phyloP scores from a whole-genome alignment of 1,140 invertebrate species.

The Drosophila azteca region DNA sequence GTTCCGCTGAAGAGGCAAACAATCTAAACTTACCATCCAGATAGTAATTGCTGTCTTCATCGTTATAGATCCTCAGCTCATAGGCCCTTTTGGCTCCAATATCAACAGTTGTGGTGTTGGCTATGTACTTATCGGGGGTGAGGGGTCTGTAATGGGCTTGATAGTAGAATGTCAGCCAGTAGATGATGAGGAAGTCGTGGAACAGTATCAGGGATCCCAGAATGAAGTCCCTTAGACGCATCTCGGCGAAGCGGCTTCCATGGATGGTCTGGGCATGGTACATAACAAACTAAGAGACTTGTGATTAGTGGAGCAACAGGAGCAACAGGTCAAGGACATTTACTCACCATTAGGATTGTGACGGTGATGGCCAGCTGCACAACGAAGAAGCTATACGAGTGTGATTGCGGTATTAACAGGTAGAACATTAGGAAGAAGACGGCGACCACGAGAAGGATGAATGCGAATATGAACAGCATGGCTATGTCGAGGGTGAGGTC shows the following conservation, averaged over 20 bases:
- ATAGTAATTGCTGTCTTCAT: too few species aligned
- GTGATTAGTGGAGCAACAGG: neutral
- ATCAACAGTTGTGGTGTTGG: neutral
- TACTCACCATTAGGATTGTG: constrained; percentile 41
- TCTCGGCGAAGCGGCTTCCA: constrained; percentile 65
- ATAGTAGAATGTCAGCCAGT: constrained; percentile 68
- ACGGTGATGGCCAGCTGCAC: constrained; percentile 24
- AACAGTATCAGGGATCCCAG: constrained; percentile 65
- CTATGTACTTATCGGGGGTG: constrained; percentile 16
- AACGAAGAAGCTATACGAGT: neutral
- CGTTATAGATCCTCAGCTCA: too few species aligned
- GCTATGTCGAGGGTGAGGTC: constrained; percentile 68
- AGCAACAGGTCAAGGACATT: neutral
- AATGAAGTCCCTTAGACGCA: constrained; percentile 55
- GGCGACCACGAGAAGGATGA: constrained; percentile 53
- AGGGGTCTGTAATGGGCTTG: constrained; percentile 24
- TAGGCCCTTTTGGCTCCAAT: too few species aligned
- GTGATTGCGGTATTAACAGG: neutral
- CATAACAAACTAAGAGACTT: constrained; percentile 54
- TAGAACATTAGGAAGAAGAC: constrained; percentile 32
- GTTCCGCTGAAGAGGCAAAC: too few species aligned
- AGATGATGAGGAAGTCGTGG: constrained; percentile 68
- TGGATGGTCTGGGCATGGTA: constrained; percentile 68
- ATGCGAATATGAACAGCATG: constrained; percentile 55
- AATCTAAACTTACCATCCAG: too few species aligned